Percentiles rank a stretch among this genome's conserved stretches.
Evolutionary conservation across 2,113 vertebrate species (phyloP).

Genomic region (Typhlomys cinereus): DNA sequence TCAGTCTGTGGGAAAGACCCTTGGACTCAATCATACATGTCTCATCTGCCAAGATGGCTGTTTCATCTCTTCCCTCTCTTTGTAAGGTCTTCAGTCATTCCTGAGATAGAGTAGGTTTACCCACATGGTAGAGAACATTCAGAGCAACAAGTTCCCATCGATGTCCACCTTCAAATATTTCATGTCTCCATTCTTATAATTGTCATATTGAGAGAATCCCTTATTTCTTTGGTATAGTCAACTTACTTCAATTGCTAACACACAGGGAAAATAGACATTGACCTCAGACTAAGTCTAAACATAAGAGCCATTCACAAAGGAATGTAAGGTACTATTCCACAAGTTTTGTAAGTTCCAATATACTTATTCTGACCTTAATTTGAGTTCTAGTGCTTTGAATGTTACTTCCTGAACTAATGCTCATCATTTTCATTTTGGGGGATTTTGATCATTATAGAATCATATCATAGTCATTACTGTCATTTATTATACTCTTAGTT

Average conservation of each 20-base stretch:
- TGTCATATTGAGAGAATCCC: not conserved
- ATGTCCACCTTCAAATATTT: not conserved
- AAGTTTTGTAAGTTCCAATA: not conserved
- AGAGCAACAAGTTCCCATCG: rapidly evolving
- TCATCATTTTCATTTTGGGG: not conserved
- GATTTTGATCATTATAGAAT: not conserved
- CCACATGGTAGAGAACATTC: not conserved
- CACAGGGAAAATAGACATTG: not conserved
- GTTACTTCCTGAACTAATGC: not conserved
- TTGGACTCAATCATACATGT: not conserved
- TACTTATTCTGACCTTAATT: not conserved
- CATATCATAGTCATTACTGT: not conserved
- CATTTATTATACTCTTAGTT: not conserved
- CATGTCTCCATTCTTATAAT: not conserved
- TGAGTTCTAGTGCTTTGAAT: not conserved
- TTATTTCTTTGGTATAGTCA: not conserved
- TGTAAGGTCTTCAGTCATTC: not conserved
- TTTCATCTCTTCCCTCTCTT: not conserved
- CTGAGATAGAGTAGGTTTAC: not conserved
- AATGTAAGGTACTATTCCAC: not conserved
- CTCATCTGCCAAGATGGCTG: not conserved
- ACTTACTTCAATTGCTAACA: not conserved
- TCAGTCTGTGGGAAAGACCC: no score
- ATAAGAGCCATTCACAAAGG: not conserved
- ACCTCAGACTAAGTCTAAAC: not conserved